Evolutionary conservation across 2,113 vertebrate genomes (phyloP).

Genomic region (Malurus melanocephalus): DNA sequence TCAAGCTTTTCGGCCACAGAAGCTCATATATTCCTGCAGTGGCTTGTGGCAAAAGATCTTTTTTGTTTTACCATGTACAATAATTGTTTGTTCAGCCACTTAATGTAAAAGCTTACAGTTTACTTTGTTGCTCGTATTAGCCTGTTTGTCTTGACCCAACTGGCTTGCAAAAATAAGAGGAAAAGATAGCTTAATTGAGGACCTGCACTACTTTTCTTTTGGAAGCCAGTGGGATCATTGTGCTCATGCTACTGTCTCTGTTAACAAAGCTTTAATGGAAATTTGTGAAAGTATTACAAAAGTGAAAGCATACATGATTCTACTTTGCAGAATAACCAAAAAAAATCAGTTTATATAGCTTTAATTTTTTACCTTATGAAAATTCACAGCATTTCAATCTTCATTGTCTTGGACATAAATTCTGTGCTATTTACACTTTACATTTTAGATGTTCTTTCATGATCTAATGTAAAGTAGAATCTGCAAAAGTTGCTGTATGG

Average conservation of each 20-base stretch:
- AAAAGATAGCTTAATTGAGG: neutral
- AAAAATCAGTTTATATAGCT: slow-evolving; percentile 68
- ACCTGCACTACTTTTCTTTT: slow-evolving; percentile 37
- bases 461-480: slow-evolving; percentile 61
- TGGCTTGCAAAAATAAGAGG: slow-evolving; percentile 50
- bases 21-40: slow-evolving; percentile 32
- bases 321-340: slow-evolving; percentile 73
- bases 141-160: slow-evolving; percentile 47
- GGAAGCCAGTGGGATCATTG: slow-evolving; percentile 26
- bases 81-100: slow-evolving; percentile 40
- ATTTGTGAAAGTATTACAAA: slow-evolving; percentile 50
- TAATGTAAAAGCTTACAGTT: slow-evolving; percentile 21
- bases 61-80: neutral
- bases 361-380: slow-evolving; percentile 68
- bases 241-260: slow-evolving; percentile 49
- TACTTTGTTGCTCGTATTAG: slow-evolving; percentile 50
- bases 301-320: slow-evolving; percentile 43
- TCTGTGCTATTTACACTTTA: slow-evolving; percentile 19
- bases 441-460: slow-evolving; percentile 41
- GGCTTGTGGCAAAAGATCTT: slow-evolving; percentile 10
- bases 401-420: slow-evolving; percentile 29
- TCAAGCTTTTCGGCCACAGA: slow-evolving; percentile 26
- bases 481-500: slow-evolving; percentile 46
- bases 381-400: slow-evolving; percentile 55
- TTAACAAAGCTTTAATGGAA: slow-evolving; percentile 70